Conservation (phyloP, 2,888 invertebrate genomes). For the Asteroscopus sphinx region DNA sequence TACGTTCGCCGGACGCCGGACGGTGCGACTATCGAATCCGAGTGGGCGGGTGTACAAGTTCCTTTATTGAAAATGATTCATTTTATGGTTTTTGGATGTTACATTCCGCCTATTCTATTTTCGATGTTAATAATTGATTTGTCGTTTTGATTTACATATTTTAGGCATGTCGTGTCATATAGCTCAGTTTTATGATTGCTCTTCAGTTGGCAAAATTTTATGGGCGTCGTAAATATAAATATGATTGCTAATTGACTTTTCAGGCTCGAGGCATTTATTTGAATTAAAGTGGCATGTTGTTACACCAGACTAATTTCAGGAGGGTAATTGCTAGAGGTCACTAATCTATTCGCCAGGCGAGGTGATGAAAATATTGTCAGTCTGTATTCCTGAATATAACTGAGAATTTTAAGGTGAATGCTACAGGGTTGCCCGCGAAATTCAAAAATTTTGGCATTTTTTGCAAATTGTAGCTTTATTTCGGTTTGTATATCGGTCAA, state of each 20-base stretch:
- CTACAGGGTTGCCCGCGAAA: too few relatives aligned
- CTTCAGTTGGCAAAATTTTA: conserved; percentile 55
- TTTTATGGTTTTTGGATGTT: conserved; percentile 67
- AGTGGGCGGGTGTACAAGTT: conserved; percentile 64
- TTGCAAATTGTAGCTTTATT: too few relatives aligned
- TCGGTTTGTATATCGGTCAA: too few relatives aligned
- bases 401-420: too few relatives aligned
- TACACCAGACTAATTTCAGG: not conserved
- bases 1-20: conserved; percentile 53
- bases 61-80: conserved; percentile 69
- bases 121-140: conserved; percentile 66
- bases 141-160: conserved; percentile 66
- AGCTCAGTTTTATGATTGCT: conserved; percentile 56
- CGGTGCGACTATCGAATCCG: conserved; percentile 57
- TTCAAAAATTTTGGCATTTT: too few relatives aligned
- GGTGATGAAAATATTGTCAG: too few relatives aligned
- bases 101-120: conserved; percentile 61
- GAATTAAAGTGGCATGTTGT: conserved; percentile 25
- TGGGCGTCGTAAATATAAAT: conserved; percentile 54
- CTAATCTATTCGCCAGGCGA: too few relatives aligned
- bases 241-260: conserved; percentile 60
- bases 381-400: too few relatives aligned
- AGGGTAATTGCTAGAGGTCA: too few relatives aligned
- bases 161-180: conserved; percentile 55
- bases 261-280: conserved; percentile 41